A percentile compares a stretch with the other conserved stretches of the same genome.
phyloP scores from a whole-genome alignment of 2,113 vertebrate species.

The Glaucidium brasilianum region DNA sequence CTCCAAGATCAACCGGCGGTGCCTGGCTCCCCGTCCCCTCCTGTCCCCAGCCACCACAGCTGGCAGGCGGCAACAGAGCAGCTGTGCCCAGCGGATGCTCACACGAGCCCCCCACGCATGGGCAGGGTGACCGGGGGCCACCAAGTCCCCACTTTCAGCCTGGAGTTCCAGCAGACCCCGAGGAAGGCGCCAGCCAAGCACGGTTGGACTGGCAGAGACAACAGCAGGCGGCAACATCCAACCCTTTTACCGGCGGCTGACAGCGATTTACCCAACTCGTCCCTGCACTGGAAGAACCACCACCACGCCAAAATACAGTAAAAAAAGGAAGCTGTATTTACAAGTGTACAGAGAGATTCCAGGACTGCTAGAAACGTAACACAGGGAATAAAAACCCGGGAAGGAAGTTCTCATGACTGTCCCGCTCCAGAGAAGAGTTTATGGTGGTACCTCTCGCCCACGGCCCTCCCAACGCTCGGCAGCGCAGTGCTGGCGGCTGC shows the following conservation, averaged over 20 bases:
- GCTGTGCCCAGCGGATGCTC: too few species aligned
- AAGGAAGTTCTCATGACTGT: not conserved
- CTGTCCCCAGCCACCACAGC: too few species aligned
- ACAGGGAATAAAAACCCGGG: not conserved
- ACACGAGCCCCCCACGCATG: too few species aligned
- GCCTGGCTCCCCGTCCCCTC: too few species aligned
- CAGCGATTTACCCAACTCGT: rapidly evolving
- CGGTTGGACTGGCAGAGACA: not conserved
- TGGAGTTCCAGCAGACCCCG: too few species aligned
- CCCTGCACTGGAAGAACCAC: not conserved
- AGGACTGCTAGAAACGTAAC: not conserved
- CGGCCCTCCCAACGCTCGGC: not conserved
- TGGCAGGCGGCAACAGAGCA: too few species aligned
- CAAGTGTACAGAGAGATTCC: not conserved
- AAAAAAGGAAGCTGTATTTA: conserved; percentile 10
- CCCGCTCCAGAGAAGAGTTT: not conserved
- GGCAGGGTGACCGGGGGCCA: too few species aligned
- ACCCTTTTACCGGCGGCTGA: not conserved
- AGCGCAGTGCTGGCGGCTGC: rapidly evolving
- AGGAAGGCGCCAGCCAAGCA: not conserved
- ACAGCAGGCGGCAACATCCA: rapidly evolving
- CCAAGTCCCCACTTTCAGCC: not conserved
- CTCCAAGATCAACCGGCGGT: too few species aligned
- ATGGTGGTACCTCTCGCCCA: rapidly evolving
- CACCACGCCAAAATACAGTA: not conserved